Conservation (phyloP, 2,797 vertebrate genomes). For the Potorous gilbertii region DNA sequence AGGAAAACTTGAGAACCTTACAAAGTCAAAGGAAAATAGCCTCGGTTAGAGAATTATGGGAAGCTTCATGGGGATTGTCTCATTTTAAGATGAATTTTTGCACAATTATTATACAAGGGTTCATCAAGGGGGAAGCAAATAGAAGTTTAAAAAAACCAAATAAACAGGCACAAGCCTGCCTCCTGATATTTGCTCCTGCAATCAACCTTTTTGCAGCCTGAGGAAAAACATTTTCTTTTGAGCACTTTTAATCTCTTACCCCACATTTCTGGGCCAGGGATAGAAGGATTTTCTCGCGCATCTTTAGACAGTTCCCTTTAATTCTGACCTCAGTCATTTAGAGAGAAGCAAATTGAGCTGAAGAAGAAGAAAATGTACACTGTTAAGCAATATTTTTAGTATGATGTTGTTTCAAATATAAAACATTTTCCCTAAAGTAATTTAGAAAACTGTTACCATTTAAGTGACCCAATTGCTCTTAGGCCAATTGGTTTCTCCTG, state of each 20-base stretch:
- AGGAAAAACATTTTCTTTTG: slow-evolving; percentile 32
- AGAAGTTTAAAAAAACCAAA: neutral
- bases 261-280: neutral
- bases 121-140: neutral
- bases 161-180: neutral
- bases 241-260: slow-evolving; percentile 17
- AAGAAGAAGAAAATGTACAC: slow-evolving; percentile 33
- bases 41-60: neutral
- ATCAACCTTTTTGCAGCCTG: neutral
- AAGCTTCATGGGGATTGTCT: neutral
- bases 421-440: slow-evolving; percentile 36
- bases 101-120: neutral
- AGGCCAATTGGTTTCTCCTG: slow-evolving; percentile 45
- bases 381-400: slow-evolving; percentile 24
- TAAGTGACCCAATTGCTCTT: slow-evolving; percentile 29
- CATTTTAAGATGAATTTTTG: neutral
- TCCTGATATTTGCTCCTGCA: slow-evolving; percentile 40
- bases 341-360: slow-evolving; percentile 26
- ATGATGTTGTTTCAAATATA: slow-evolving; percentile 30
- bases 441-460: slow-evolving; percentile 46
- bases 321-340: slow-evolving; percentile 8
- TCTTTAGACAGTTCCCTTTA: neutral
- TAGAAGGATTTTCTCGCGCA: slow-evolving; percentile 15
- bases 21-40: neutral
- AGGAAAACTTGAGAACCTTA: neutral